Evolutionary conservation across 2,797 vertebrate species (phyloP).

Genomic region (Enteromius thamalakanensis): DNA sequence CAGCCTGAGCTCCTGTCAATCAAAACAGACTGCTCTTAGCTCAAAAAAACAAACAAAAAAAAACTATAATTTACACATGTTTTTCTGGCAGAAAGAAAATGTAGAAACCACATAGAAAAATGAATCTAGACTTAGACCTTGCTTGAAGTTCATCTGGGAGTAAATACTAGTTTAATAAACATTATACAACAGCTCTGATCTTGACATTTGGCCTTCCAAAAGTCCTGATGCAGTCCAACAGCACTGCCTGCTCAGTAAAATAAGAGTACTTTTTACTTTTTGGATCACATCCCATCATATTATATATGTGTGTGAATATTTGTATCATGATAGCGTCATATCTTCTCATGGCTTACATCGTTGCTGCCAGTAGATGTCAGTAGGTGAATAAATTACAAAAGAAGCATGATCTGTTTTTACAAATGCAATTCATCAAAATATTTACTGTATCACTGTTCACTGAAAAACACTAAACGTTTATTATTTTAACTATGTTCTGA

Average conservation of each 20-base stretch:
- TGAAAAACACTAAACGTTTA: too few species aligned
- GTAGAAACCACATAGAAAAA: not conserved
- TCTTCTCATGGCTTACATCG: too few species aligned
- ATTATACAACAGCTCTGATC: not conserved
- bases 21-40: not conserved
- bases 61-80: not conserved
- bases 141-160: constrained; percentile 24
- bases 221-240: not conserved
- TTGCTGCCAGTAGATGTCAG: too few species aligned
- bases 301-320: too few species aligned
- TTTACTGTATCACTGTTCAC: too few species aligned
- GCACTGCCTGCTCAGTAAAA: too few species aligned
- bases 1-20: constrained; percentile 31
- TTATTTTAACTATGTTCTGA: not conserved
- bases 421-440: too few species aligned
- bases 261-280: too few species aligned
- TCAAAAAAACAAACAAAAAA: not conserved
- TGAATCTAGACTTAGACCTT: not conserved
- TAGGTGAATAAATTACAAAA: too few species aligned
- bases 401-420: too few species aligned
- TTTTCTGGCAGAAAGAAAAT: not conserved
- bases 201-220: not conserved
- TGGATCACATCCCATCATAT: too few species aligned
- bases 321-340: too few species aligned
- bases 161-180: constrained; percentile 9